Conservation (phyloP, 37 sponge, comb jelly and placozoan genomes). For the Theonella swinhoei region DNA sequence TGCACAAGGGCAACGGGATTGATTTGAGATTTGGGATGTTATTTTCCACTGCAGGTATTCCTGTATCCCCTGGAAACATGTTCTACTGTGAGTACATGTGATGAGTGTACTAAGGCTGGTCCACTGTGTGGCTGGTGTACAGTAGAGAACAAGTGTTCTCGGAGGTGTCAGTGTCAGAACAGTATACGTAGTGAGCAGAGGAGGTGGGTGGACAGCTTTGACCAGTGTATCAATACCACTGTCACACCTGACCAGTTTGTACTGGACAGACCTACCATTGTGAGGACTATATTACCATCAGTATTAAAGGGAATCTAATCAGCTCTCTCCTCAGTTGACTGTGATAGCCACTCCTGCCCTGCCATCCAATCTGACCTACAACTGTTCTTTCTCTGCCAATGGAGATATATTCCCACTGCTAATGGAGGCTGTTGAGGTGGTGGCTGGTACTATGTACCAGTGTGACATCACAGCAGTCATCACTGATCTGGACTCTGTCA, state of each 20-base stretch:
- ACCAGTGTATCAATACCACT: conserved; percentile 16
- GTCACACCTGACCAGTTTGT: conserved; percentile 25
- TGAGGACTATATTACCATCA: conserved; percentile 2
- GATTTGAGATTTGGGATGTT: too few species aligned
- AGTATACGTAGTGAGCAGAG: conserved; percentile 21
- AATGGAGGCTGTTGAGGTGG: conserved; percentile 7
- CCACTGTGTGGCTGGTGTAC: conserved; percentile 93
- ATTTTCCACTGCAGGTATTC: conserved; percentile 45
- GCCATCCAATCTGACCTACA: conserved; percentile 23
- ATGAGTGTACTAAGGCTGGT: conserved; percentile 44
- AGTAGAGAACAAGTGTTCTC: conserved; percentile 85
- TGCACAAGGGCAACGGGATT: too few species aligned
- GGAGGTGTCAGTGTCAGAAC: conserved; percentile 65
- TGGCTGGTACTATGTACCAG: not conserved
- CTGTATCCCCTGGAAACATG: conserved; percentile 55
- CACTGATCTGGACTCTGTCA: conserved; percentile 7
- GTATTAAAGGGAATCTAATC: not conserved
- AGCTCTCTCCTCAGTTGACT: conserved; percentile 14
- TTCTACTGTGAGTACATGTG: conserved; percentile 44
- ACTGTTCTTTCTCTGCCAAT: conserved; percentile 19
- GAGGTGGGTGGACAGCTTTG: conserved; percentile 38
- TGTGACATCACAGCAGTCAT: conserved; percentile 29
- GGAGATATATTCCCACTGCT: conserved; percentile 11
- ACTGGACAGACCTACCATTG: conserved; percentile 13
- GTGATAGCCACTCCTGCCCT: conserved; percentile 13